Base-by-base conservation (phyloP, 92 coral and sea anemone genomes). In the Bergia puertoricense region DNA sequence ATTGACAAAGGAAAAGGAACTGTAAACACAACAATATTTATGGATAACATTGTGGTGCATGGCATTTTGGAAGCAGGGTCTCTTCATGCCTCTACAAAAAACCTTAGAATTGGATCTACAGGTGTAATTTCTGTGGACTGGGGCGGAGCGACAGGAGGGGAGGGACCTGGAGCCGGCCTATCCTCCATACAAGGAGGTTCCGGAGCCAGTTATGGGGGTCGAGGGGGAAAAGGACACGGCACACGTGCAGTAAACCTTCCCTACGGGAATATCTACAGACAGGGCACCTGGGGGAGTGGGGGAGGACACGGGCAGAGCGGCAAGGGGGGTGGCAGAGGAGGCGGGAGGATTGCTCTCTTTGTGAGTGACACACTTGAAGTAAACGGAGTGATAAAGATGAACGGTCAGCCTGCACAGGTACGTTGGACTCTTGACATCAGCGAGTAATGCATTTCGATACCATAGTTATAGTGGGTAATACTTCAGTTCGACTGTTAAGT, bases 221-320 rank as follows among this genome's bases (percentile, higher is more conserved):
- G 96, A 75, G 96, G 96, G 11, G 96, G 96, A 62, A 91, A 86
- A 80, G 96, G 96, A 18, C 43, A 85, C 56, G 92, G 96, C 48
- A 80, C 93, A 36, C 89, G 82, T 67, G 88, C 92, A 48, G 88
- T 68, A 40, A 80, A 82, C 20, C 90, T 86, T 23, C 96, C 96
- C 8, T 91, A 93, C 45, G 96, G 96, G 22, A 85, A 89, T 86
- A 93, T 93, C 81, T 93, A 91, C 89, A 88, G 85, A 14, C 85
- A 83, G 45, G 94, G 96, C 43, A 57, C 91, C 38, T 93, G 93
- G 96, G 96, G 96, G 23, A 93, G 96, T 89, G 96, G 96, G 15
- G 93, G 93, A 81, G 96, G 96, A 57, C 93, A 92, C 81, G 94
- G 94, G 39, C 68, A 51, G 56, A 57, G 78, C 30, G 92, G 93